Evolutionary conservation across 2,888 invertebrate genomes (phyloP).

Genomic region (Pristionchus arcanus): DNA sequence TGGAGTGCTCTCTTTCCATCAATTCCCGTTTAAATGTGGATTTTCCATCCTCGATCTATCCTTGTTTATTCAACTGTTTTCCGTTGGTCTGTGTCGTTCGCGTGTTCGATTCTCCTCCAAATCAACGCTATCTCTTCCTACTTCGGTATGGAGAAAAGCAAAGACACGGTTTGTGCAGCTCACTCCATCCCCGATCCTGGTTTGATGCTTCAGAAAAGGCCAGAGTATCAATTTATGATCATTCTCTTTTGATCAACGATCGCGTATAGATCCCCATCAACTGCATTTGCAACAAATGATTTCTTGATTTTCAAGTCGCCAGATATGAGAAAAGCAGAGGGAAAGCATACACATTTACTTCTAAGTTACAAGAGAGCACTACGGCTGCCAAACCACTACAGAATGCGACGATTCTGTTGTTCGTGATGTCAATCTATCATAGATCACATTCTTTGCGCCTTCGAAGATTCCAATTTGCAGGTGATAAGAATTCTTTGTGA

Average conservation of each 20-base stretch:
- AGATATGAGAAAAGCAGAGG: neutral
- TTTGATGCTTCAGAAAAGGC: neutral
- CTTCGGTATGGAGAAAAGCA: neutral
- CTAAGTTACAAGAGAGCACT: neutral
- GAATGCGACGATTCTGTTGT: neutral
- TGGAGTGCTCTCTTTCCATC: neutral
- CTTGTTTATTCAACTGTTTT: constrained; percentile 40
- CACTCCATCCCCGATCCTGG: neutral
- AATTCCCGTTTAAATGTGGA: neutral
- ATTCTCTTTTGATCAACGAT: neutral
- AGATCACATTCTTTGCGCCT: neutral
- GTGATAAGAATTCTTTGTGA: constrained; percentile 28
- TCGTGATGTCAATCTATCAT: neutral
- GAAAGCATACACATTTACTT: neutral
- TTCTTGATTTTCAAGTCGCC: neutral
- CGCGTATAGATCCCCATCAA: neutral
- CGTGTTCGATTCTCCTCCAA: neutral
- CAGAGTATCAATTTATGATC: neutral
- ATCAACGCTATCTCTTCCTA: neutral
- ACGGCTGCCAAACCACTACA: neutral
- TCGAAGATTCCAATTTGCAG: neutral
- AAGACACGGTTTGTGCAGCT: neutral
- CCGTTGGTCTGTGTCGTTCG: neutral
- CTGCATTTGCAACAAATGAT: neutral
- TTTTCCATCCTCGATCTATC: neutral